phyloP scores from a whole-genome alignment of 2,797 vertebrate species.

The Molossus alvarezi region DNA sequence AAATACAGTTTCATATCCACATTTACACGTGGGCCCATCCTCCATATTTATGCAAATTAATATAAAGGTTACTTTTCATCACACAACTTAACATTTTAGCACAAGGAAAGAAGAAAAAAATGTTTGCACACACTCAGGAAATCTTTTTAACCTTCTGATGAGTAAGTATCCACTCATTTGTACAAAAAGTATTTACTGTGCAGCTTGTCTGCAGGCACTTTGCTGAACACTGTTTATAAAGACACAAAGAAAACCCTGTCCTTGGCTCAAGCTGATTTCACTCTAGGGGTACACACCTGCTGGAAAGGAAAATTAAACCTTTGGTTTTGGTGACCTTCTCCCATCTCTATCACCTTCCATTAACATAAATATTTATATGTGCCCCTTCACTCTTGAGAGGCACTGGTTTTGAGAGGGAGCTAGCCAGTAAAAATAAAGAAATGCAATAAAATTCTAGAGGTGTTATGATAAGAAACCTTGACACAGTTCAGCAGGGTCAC shows the following conservation, averaged over 20 bases:
- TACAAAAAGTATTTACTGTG: neutral
- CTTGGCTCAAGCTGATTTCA: neutral
- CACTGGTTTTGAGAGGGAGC: neutral
- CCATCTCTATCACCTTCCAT: accelerated
- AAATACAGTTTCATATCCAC: too few relatives aligned
- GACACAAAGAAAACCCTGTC: neutral
- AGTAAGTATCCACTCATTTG: neutral
- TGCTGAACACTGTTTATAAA: neutral
- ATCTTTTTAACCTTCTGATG: neutral
- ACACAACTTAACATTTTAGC: neutral
- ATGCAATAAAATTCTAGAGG: neutral
- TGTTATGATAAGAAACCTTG: neutral
- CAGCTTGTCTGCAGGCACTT: neutral
- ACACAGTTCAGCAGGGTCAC: neutral
- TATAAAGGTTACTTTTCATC: neutral
- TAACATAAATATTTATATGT: neutral
- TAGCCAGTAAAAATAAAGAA: slow-evolving; percentile 18
- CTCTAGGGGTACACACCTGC: accelerated
- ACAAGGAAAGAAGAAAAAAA: neutral
- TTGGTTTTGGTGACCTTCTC: neutral
- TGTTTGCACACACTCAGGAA: neutral
- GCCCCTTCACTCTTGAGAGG: neutral
- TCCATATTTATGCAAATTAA: neutral
- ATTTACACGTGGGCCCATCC: neutral
- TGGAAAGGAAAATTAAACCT: neutral